A percentile compares a stretch with the other conserved stretches of the same genome.
phyloP scores from a whole-genome alignment of 2,113 vertebrate genomes.

The Stictonetta naevosa region DNA sequence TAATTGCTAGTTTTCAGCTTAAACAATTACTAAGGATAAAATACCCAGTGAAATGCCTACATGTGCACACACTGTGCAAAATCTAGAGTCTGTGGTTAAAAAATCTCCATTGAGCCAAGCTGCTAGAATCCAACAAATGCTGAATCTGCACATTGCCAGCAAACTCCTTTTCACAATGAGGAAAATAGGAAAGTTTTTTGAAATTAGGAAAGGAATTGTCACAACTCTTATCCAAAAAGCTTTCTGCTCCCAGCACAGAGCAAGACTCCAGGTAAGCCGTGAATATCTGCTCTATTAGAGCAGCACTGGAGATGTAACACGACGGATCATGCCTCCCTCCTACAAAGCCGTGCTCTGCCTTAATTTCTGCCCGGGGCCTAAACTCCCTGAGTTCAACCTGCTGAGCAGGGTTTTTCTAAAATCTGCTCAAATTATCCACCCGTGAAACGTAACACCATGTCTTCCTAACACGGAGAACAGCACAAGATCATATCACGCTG shows the following conservation, averaged over 20 bases:
- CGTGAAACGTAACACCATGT: neutral
- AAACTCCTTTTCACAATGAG: neutral
- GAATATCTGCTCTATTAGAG: neutral
- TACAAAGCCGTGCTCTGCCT: neutral
- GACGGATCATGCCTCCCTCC: neutral
- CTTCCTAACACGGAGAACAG: neutral
- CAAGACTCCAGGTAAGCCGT: neutral
- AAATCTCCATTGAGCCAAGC: neutral
- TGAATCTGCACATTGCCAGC: neutral
- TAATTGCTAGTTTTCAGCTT: slow-evolving; percentile 15
- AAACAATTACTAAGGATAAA: slow-evolving; percentile 15
- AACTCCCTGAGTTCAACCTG: neutral
- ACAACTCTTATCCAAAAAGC: neutral
- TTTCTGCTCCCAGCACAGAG: neutral
- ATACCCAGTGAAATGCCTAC: neutral
- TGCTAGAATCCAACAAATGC: neutral
- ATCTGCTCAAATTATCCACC: neutral
- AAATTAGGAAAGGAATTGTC: neutral
- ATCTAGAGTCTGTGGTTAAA: neutral
- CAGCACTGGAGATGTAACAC: neutral
- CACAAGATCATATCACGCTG: neutral
- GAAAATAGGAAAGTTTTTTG: neutral
- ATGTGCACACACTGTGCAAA: neutral
- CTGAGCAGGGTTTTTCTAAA: neutral
- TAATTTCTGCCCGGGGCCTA: neutral